phyloP scores from a whole-genome alignment of 2,888 invertebrate genomes.

The Hirtodrosophila alboralis region DNA sequence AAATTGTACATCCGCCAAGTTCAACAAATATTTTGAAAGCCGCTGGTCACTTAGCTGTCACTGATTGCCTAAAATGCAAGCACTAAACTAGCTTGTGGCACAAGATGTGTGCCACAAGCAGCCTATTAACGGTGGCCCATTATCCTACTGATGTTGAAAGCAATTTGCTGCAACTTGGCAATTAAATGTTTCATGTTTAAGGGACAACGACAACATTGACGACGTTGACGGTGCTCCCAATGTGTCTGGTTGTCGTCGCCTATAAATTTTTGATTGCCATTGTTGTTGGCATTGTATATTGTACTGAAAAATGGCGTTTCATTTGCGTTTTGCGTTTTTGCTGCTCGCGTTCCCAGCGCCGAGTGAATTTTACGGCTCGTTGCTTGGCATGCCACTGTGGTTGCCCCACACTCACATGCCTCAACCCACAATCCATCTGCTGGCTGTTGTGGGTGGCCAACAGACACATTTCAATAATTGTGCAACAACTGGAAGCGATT shows the following conservation, averaged over 20 bases:
- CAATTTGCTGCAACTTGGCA: constrained; percentile 52
- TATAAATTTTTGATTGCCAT: constrained; percentile 75
- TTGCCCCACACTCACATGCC: constrained; percentile 12
- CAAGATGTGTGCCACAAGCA: constrained; percentile 26
- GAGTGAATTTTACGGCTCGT: constrained; percentile 78
- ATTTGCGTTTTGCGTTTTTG: constrained; percentile 62
- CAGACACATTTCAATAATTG: constrained; percentile 78
- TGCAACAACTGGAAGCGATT: constrained; percentile 80
- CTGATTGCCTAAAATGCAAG: constrained; percentile 37
- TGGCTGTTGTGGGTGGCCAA: constrained; percentile 41
- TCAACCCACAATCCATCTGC: neutral
- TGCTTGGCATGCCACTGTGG: constrained; percentile 57
- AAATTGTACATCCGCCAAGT: constrained; percentile 13
- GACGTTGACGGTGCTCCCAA: constrained; percentile 15
- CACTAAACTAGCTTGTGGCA: constrained; percentile 41
- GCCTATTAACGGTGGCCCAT: constrained; percentile 1
- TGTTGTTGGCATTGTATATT: constrained; percentile 45
- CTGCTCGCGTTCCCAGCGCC: constrained; percentile 45
- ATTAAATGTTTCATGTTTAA: constrained; percentile 65
- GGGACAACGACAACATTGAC: constrained; percentile 22
- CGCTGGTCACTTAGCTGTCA: constrained; percentile 33
- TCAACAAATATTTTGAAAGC: constrained; percentile 4
- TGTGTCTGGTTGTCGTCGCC: constrained; percentile 58
- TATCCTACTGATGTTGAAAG: constrained; percentile 29
- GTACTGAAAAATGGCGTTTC: constrained; percentile 66